Evolutionary conservation across 2,888 invertebrate species (phyloP).

Genomic region (Plusia festucae): DNA sequence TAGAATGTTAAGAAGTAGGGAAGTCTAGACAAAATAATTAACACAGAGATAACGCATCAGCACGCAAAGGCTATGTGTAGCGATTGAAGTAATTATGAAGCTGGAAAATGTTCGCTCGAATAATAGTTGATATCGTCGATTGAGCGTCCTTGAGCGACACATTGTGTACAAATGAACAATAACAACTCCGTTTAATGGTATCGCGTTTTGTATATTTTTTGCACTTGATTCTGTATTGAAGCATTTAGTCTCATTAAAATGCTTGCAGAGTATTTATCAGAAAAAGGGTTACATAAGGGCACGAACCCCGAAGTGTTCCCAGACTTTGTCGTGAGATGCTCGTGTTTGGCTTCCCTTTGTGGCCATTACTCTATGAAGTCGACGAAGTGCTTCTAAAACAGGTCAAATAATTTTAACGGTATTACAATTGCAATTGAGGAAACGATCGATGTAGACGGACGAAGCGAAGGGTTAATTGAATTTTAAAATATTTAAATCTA

Average conservation of each 20-base stretch:
- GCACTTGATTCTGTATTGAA: background rate
- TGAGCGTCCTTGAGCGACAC: constrained; percentile 3
- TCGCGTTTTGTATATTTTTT: background rate
- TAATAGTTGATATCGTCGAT: background rate
- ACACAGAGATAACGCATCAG: background rate
- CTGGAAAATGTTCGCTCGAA: background rate
- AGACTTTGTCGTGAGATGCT: background rate
- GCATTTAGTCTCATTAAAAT: background rate
- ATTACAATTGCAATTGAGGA: background rate
- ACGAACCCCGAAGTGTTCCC: background rate
- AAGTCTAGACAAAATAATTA: background rate
- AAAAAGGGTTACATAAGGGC: background rate
- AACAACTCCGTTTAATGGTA: background rate
- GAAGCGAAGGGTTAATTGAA: background rate
- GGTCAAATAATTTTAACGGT: background rate
- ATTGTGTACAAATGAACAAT: background rate
- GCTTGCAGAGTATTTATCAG: background rate
- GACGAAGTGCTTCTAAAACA: background rate
- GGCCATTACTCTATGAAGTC: background rate
- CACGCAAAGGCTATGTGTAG: background rate
- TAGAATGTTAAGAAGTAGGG: background rate
- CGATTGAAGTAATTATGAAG: background rate
- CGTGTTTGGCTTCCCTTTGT: background rate
- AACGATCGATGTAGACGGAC: background rate
- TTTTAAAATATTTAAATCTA: too few species aligned